These are phyloP conservation scores for Leucophenga maculata DNA, from an alignment of 2,888 invertebrate species.

Conservation along the genomic window DNA sequence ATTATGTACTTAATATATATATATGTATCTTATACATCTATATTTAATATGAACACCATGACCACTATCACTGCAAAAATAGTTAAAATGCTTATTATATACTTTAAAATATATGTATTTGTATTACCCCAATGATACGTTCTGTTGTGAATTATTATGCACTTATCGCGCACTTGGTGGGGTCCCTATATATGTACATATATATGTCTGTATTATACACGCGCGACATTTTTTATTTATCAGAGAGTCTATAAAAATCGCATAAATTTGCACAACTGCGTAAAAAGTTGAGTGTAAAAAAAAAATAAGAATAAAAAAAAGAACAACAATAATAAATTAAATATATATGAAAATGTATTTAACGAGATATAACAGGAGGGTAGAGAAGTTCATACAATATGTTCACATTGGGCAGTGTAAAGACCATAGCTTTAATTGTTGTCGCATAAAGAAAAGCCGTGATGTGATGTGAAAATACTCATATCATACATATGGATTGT, in stretches of 20 bases:
- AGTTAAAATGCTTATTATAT: neutral
- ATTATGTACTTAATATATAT: no score
- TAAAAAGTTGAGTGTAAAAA: slow-evolving; percentile 46
- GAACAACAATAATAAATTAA: slow-evolving; percentile 13
- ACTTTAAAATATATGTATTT: no score
- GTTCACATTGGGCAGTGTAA: neutral
- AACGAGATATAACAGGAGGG: neutral
- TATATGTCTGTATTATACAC: no score
- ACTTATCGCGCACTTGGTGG: neutral
- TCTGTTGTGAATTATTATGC: no score
- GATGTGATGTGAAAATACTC: neutral
- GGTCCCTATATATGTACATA: no score
- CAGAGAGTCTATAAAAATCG: slow-evolving; percentile 1
- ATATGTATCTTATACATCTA: no score
- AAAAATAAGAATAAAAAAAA: neutral
- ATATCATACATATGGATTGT: neutral
- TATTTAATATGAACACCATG: neutral
- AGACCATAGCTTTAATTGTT: slow-evolving; percentile 16
- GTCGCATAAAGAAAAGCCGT: neutral
- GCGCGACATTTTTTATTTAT: neutral
- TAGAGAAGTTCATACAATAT: neutral
- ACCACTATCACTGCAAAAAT: slow-evolving; percentile 12
- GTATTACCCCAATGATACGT: no score
- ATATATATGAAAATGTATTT: neutral
- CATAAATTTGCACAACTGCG: slow-evolving; percentile 52